Conservation (phyloP, 2,888 invertebrate species). For the Griposia aprilina region DNA sequence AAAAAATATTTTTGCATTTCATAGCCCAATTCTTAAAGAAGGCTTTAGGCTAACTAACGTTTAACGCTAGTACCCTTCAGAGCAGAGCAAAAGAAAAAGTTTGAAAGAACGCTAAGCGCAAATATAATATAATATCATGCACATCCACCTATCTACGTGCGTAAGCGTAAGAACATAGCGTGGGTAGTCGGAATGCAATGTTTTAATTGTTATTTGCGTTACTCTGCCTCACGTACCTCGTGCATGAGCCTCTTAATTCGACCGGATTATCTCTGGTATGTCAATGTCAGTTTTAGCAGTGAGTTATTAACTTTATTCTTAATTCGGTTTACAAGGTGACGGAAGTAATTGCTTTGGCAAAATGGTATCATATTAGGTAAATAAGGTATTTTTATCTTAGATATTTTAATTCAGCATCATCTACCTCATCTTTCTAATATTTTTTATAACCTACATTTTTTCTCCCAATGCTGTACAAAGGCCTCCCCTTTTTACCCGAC, state of each 20-base stretch:
- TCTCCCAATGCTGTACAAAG: too few relatives aligned
- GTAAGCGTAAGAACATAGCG: not conserved
- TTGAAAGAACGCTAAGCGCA: too few relatives aligned
- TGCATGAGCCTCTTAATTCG: not conserved
- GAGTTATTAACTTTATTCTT: constrained; percentile 19
- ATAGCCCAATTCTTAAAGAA: too few relatives aligned
- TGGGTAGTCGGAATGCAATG: constrained; percentile 37
- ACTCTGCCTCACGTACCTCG: constrained; percentile 25
- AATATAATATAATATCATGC: not conserved
- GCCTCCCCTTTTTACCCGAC: too few relatives aligned
- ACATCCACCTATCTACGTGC: not conserved
- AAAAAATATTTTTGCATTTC: too few relatives aligned
- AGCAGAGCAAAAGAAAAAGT: too few relatives aligned
- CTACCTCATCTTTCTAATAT: not conserved
- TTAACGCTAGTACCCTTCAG: too few relatives aligned
- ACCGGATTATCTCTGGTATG: constrained; percentile 18
- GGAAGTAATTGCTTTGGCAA: not conserved
- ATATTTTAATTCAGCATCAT: not conserved
- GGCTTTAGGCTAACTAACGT: too few relatives aligned
- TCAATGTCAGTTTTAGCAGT: constrained; percentile 31
- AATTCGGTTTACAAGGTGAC: constrained; percentile 14
- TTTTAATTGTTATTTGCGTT: constrained; percentile 23
- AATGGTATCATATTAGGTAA: not conserved
- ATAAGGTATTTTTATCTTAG: not conserved
- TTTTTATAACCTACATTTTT: too few relatives aligned